Evolutionary conservation across 1,140 invertebrate genomes (phyloP).

Genomic region (Drosophila novamexicana): DNA sequence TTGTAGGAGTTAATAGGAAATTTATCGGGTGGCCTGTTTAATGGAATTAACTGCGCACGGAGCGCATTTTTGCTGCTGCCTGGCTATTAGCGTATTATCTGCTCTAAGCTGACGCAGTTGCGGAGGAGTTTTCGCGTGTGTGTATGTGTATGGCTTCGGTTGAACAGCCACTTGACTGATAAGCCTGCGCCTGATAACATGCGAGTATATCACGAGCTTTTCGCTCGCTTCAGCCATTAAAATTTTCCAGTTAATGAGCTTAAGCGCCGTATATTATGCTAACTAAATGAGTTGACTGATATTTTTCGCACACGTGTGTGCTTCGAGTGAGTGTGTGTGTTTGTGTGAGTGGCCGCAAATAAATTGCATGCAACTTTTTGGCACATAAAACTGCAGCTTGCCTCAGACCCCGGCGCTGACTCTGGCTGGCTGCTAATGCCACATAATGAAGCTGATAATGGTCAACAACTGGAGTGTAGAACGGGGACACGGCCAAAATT

Average conservation of each 20-base stretch:
- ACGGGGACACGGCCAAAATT: conserved; percentile 9
- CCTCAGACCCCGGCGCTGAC: not conserved
- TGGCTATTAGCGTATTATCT: conserved; percentile 34
- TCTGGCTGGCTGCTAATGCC: conserved; percentile 63
- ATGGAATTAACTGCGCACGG: conserved; percentile 1
- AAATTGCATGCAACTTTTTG: conserved; percentile 75
- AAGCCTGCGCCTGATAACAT: conserved; percentile 30
- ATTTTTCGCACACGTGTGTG: conserved; percentile 35
- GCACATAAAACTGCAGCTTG: conserved; percentile 59
- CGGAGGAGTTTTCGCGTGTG: conserved; percentile 21
- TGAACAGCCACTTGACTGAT: conserved; percentile 51
- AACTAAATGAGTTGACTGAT: conserved; percentile 69
- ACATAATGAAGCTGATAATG: conserved; percentile 82
- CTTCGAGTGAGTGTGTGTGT: not conserved
- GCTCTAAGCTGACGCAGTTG: conserved; percentile 41
- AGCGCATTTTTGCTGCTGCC: not conserved
- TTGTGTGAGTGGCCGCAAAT: conserved; percentile 45
- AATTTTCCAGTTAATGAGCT: conserved; percentile 61
- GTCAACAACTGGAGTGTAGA: conserved; percentile 52
- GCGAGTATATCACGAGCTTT: conserved; percentile 32
- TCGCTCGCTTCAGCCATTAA: conserved; percentile 37
- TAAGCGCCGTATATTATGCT: conserved; percentile 68
- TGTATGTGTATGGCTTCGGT: conserved; percentile 8
- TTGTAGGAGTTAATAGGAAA: not conserved
- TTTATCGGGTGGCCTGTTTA: conserved; percentile 14